Percentiles rank a stretch among this genome's conserved stretches.
phyloP scores from a whole-genome alignment of 2,113 vertebrate species.

The Lanius ludovicianus region DNA sequence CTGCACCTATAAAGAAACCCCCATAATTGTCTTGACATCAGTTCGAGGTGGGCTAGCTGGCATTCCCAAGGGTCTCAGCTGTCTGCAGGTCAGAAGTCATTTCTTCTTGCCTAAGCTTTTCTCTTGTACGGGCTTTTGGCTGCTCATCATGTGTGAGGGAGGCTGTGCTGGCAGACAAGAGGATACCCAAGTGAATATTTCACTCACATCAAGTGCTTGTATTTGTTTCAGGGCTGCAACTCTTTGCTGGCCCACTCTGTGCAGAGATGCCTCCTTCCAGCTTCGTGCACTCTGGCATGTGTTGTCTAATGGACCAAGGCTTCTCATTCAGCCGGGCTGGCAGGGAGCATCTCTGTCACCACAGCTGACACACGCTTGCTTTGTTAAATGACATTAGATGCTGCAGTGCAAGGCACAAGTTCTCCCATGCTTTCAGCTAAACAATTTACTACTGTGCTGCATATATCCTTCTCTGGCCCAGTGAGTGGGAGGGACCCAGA shows the following conservation, averaged over 20 bases:
- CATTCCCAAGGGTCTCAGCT: neutral
- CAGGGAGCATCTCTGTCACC: constrained; percentile 56
- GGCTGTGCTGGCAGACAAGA: neutral
- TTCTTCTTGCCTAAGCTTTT: neutral
- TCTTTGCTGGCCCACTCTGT: neutral
- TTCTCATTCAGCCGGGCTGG: constrained; percentile 20
- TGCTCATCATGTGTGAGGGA: rapidly evolving
- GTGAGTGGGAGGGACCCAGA: rapidly evolving
- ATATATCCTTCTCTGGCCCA: neutral
- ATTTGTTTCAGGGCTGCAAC: neutral
- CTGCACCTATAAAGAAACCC: neutral
- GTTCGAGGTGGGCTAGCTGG: neutral
- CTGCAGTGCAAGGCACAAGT: constrained; percentile 59
- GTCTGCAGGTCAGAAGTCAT: neutral
- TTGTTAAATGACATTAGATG: constrained; percentile 56
- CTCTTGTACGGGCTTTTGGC: neutral
- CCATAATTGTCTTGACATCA: neutral
- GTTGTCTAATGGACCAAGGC: constrained; percentile 35
- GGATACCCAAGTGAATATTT: neutral
- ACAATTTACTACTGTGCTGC: constrained; percentile 48
- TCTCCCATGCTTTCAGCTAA: neutral
- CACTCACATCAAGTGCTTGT: neutral
- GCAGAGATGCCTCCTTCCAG: neutral
- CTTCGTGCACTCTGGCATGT: neutral
- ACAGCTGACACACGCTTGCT: constrained; percentile 42